Percentiles rank a stretch among this genome's conserved stretches.
phyloP scores from a whole-genome alignment of 2,113 vertebrate genomes.

The Gopherus evgoodei region DNA sequence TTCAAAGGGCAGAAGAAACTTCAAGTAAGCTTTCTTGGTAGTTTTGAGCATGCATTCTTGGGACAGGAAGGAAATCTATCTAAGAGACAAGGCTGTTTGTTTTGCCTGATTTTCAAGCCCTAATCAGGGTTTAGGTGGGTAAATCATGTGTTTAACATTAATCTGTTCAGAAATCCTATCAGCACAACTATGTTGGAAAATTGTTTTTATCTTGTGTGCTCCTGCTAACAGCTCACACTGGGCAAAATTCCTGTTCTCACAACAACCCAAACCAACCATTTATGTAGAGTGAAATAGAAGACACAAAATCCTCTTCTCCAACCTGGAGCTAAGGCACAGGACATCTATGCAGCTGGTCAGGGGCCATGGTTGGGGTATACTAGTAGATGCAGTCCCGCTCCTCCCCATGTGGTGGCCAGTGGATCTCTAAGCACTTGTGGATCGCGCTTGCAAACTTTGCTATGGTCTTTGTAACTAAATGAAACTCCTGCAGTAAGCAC shows the following conservation, averaged over 20 bases:
- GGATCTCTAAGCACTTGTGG: background rate
- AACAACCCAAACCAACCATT: background rate
- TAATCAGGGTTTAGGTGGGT: background rate
- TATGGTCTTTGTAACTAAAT: background rate
- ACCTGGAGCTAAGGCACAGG: constrained; percentile 6
- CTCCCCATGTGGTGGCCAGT: background rate
- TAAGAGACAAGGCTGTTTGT: background rate
- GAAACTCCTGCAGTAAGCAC: background rate
- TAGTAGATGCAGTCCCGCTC: background rate
- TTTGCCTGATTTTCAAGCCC: background rate
- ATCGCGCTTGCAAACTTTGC: background rate
- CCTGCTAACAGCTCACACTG: background rate
- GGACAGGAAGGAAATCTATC: background rate
- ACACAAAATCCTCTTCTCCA: background rate
- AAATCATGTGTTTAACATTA: background rate
- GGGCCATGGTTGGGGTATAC: background rate
- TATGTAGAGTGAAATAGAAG: background rate
- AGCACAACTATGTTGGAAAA: constrained; percentile 12
- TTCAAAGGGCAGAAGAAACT: background rate
- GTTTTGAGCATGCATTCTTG: background rate
- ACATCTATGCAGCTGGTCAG: background rate
- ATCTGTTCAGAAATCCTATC: background rate
- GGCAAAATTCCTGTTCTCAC: background rate
- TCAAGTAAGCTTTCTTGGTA: background rate
- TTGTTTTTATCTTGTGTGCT: background rate